Base-by-base conservation (phyloP, 2,888 invertebrate species). In the Quadroppia sp. region DNA sequence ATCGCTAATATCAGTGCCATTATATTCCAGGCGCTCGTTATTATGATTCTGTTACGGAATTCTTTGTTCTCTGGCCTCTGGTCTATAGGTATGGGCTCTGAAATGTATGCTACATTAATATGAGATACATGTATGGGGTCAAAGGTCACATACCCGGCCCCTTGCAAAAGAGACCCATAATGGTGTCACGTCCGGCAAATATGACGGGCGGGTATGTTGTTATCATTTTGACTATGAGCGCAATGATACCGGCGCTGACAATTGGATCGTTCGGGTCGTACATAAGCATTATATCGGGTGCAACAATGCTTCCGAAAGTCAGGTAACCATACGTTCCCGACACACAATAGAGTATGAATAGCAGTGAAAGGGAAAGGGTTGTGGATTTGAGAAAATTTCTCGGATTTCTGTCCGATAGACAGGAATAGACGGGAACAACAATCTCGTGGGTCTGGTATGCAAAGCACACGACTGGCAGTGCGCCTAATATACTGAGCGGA, bases 391-490 rank as follows among this genome's bases (percentile, higher is more conserved):
- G n/a, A n/a, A n/a, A n/a, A n/a, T 84, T 83, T 56, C 78, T 78
- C 13, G 86, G 76, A 59, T 81, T 83, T 40, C 86, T 81, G 3
- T 85, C 81, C 77, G 84, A 83, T 83, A 87, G 84, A 77, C 87
- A 87, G 28, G 86, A 84, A 78, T 87, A 87, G 32, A 87, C 86
- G 2, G 88, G 87, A 75, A 88, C 85, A 9, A 86, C 84, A 61
- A 86, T 86, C 78, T 87, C 86, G 79, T 87, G 87, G 78, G 86
- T 86, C 86, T 87, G 87, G 81, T 87, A 87, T 6, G 86, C 86
- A 79, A 88, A 87, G 78, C 87, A 87, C 73, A 87, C 85, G 11
- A 86, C 85, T 28, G 88, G 87, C 17, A 88, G 82, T 32, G 87
- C 84, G 7, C 76, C 75, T 36, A 78, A 75, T 67, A 78, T 74